These are phyloP conservation scores for Alauda arvensis DNA, from an alignment of 2,797 vertebrate genomes.

Conservation along the genomic window DNA sequence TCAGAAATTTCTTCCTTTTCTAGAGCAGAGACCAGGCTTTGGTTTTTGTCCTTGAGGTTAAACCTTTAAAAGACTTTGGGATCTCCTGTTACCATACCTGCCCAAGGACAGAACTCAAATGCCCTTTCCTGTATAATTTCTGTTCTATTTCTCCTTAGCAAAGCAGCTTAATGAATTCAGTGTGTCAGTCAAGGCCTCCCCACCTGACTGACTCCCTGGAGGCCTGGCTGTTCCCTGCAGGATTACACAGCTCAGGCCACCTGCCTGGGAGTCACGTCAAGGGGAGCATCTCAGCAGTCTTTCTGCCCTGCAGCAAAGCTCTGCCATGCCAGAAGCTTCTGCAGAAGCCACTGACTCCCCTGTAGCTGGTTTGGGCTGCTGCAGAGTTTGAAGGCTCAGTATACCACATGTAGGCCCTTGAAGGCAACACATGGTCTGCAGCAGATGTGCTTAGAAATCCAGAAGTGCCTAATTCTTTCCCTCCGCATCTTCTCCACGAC, in stretches of 20 bases:
- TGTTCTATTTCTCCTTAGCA: not conserved
- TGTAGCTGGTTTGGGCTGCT: not conserved
- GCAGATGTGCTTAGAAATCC: not conserved
- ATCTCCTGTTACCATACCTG: not conserved
- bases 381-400: not conserved
- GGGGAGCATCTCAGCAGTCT: not conserved
- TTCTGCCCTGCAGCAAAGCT: not conserved
- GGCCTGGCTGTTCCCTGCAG: not conserved
- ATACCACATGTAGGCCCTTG: fast-evolving
- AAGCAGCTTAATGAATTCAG: not conserved
- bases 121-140: not conserved
- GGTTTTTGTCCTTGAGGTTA: not conserved
- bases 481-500: not conserved
- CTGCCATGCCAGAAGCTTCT: not conserved
- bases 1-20: not conserved
- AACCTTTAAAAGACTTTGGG: not conserved
- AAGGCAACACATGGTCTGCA: not conserved
- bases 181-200: not conserved
- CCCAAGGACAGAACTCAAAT: not conserved
- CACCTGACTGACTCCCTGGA: not conserved
- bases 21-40: not conserved
- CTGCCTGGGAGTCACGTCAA: conserved; percentile 4
- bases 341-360: not conserved
- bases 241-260: not conserved
- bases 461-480: not conserved